Evolutionary conservation across 2,113 vertebrate genomes (phyloP).

Genomic region (Datnioides undecimradiatus): DNA sequence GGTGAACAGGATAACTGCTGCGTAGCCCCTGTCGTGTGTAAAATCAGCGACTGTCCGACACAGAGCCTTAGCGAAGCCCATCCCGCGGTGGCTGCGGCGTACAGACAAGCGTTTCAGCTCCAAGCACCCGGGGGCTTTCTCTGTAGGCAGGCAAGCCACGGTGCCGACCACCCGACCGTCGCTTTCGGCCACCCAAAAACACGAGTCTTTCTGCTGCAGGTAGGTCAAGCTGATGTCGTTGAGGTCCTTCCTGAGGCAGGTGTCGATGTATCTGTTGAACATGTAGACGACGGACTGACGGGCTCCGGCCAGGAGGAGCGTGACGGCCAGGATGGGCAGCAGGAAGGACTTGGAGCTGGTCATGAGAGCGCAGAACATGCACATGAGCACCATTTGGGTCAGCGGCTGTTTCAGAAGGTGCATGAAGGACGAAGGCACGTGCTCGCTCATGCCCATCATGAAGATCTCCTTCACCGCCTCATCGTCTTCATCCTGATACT

Average conservation of each 20-base stretch:
- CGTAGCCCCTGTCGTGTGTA: slow-evolving; percentile 72
- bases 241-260: slow-evolving; percentile 74
- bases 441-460: slow-evolving; percentile 83
- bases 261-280: slow-evolving; percentile 79
- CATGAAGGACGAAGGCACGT: slow-evolving; percentile 80
- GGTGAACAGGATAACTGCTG: slow-evolving; percentile 78
- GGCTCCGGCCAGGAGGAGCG: slow-evolving; percentile 78
- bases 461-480: slow-evolving; percentile 82
- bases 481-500: slow-evolving; percentile 71
- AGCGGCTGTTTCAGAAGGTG: slow-evolving; percentile 82
- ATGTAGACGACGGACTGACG: slow-evolving; percentile 72
- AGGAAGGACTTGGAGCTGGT: slow-evolving; percentile 81
- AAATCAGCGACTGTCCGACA: slow-evolving; percentile 78
- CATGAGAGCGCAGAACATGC: slow-evolving; percentile 78
- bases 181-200: slow-evolving; percentile 86
- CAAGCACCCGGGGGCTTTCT: slow-evolving; percentile 38
- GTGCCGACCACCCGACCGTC: slow-evolving; percentile 80
- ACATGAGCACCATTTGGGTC: slow-evolving; percentile 80
- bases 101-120: slow-evolving; percentile 84
- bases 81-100: slow-evolving; percentile 72
- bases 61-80: slow-evolving; percentile 83
- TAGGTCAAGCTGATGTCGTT: slow-evolving; percentile 69
- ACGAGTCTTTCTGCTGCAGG: slow-evolving; percentile 70
- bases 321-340: slow-evolving; percentile 79
- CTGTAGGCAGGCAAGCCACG: slow-evolving; percentile 74